These are phyloP conservation scores for Tetramorium alpestre DNA, from an alignment of 1,140 invertebrate genomes.

Conservation along the genomic window DNA sequence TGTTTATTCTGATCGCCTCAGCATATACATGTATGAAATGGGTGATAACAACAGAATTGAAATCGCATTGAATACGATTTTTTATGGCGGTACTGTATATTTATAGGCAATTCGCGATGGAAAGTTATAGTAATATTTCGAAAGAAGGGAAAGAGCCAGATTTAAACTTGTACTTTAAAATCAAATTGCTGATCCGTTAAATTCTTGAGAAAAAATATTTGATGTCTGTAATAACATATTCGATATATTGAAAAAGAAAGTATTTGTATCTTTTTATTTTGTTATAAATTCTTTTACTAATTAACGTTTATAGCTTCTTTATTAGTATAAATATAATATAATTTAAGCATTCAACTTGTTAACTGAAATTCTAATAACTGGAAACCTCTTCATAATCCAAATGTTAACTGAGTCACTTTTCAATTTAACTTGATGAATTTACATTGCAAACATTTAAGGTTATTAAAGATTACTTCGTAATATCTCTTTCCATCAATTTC, in stretches of 20 bases:
- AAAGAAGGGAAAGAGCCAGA: not conserved
- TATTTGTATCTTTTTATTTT: not conserved
- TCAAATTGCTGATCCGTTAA: not conserved
- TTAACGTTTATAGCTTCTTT: not conserved
- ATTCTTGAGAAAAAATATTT: not conserved
- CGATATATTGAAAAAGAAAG: not conserved
- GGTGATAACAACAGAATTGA: slow-evolving; percentile 37
- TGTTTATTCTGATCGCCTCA: slow-evolving; percentile 34
- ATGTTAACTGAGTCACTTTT: slow-evolving; percentile 1
- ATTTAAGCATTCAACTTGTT: not conserved
- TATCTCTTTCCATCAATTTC: slow-evolving; percentile 46
- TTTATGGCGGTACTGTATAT: not conserved
- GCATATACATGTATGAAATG: not conserved
- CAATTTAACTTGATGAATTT: slow-evolving; percentile 40
- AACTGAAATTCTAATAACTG: not conserved
- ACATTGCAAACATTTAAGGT: slow-evolving; percentile 42
- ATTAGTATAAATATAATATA: not conserved
- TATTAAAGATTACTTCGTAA: slow-evolving; percentile 23
- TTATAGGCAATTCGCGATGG: not conserved
- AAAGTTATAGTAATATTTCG: not conserved
- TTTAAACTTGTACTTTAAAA: not conserved
- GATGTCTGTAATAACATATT: not conserved
- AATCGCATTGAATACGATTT: not conserved
- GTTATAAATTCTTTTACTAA: not conserved
- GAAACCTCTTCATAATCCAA: not conserved